Evolutionary conservation across 2,888 invertebrate species (phyloP).

Genomic region (Athripsodes cinereus): DNA sequence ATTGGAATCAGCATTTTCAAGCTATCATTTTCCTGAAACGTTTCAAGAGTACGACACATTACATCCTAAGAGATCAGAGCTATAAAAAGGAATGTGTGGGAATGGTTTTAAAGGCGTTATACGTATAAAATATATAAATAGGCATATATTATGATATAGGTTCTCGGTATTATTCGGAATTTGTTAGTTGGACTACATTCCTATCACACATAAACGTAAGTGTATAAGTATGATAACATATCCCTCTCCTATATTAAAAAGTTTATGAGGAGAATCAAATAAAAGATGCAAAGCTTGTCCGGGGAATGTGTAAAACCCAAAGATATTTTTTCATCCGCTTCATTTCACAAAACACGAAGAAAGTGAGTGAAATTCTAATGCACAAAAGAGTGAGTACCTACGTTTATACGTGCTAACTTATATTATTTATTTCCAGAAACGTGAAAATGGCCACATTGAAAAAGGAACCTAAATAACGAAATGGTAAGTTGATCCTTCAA

Average conservation of each 20-base stretch:
- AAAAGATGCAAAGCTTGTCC: not conserved
- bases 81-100: no score
- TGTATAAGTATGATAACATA: not conserved
- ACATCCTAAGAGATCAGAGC: no score
- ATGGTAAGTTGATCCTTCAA: not conserved
- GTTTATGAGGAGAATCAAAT: not conserved
- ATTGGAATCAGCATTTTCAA: no score
- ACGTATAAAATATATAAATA: no score
- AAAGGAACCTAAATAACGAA: constrained; percentile 3
- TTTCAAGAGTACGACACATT: no score
- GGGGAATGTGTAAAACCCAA: not conserved
- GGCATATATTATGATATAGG: no score
- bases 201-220: no score
- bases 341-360: not conserved
- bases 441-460: constrained; percentile 12
- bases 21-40: no score
- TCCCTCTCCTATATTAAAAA: not conserved
- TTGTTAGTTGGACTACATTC: no score
- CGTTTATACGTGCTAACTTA: not conserved
- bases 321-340: not conserved
- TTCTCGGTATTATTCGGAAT: no score
- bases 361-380: not conserved
- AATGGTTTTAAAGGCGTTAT: no score
- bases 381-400: constrained; percentile 5
- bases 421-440: constrained; percentile 1